Percentiles rank a stretch among this genome's conserved stretches.
Conservation (phyloP, 1,140 invertebrate species). For the Orchesella cincta region DNA sequence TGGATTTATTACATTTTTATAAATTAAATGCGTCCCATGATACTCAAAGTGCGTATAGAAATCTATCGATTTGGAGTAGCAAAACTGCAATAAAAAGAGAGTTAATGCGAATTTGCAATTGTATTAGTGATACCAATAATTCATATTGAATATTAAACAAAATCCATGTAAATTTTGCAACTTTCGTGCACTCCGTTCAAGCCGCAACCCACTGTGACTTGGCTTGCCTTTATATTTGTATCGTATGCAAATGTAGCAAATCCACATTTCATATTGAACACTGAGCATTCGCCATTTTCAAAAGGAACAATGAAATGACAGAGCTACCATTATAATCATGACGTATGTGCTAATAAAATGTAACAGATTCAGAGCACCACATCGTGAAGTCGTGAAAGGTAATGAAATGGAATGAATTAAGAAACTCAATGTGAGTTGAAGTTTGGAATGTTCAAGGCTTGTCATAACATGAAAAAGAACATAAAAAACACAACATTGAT, state of each 20-base stretch:
- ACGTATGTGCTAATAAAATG: neutral
- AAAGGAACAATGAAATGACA: neutral
- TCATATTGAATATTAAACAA: no score
- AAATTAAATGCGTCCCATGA: neutral
- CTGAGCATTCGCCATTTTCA: neutral
- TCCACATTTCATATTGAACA: no score
- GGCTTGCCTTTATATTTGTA: no score
- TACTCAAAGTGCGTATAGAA: neutral
- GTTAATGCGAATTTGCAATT: neutral
- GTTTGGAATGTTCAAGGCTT: conserved; percentile 16
- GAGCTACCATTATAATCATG: neutral
- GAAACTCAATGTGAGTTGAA: neutral
- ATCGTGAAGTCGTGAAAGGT: conserved; percentile 1
- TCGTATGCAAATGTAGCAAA: no score
- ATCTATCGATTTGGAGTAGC: neutral
- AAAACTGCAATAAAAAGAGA: no score
- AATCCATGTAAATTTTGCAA: no score
- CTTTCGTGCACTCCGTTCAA: no score
- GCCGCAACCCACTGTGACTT: no score
- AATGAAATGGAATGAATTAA: neutral
- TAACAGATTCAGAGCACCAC: neutral
- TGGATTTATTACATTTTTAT: neutral
- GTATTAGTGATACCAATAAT: neutral
- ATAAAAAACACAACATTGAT: conserved; percentile 7
- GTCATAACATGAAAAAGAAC: conserved; percentile 1